Base-by-base conservation (phyloP, 2,797 vertebrate genomes). In the Taenioides sp. region DNA sequence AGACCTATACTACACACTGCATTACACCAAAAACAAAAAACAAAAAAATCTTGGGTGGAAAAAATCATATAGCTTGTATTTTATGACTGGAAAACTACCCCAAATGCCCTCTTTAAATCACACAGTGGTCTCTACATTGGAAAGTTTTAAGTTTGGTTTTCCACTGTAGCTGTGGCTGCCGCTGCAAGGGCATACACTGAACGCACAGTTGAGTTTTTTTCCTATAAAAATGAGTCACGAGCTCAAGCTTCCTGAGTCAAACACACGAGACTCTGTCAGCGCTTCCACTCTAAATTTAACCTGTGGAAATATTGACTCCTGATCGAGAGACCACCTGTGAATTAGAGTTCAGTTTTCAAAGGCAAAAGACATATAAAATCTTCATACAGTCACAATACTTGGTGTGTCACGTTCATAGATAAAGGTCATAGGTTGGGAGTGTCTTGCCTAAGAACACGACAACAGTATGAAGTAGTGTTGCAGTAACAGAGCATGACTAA, bases 151-250 rank as follows among this genome's bases (percentile, higher is more conserved):
- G 20, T 40, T 63, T 23, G 37, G 40, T 65, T 65, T 65, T 50
- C 61, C 61, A 20, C 40, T 6, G 70, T 55, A 3, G n/a, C 43
- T 2, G 0, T 23, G 6, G 17, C 22, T 6, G 7, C 40, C 12
- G 59, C 25, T 50, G 27, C 64, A 25, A 20, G 65, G 60, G 40
- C 60, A 61, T 69, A 72, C 31, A n/a, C 50, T 31, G 61, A 47
- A 65, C 10, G 63, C 49, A 10, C 17, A 65, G 12, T 17, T n/a
- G 9, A 7, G 6, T 27, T 28, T 50, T 49, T n/a, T 47, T 64
- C 25, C 55, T 78, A 31, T 62, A n/a, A 65, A n/a, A 55, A 20
- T 79, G 81, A 87, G 77, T 87, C 86, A 84, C 62, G 55, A 50
- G 80, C 54, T 69, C 62, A 58, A 62, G 59, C 64, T 31, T 62